phyloP scores from a whole-genome alignment of 2,797 vertebrate genomes.

The Diceros bicornis region DNA sequence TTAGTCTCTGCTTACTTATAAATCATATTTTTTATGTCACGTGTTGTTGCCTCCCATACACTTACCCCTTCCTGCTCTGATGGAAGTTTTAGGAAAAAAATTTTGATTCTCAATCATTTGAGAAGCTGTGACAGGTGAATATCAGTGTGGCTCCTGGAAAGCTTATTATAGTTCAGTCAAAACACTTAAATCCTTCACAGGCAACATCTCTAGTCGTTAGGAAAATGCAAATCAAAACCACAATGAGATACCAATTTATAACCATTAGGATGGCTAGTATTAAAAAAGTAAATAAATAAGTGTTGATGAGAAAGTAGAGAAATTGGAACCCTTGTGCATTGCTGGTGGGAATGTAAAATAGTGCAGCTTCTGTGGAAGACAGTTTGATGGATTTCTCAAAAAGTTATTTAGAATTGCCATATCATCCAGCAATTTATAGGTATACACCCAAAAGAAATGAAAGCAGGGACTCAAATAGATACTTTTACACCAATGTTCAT shows the following conservation, averaged over 20 bases:
- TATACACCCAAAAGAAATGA: neutral
- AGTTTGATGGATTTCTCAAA: neutral
- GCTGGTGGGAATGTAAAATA: neutral
- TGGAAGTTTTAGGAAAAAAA: neutral
- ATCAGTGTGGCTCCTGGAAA: neutral
- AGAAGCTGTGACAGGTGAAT: neutral
- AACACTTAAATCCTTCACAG: neutral
- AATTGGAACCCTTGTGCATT: neutral
- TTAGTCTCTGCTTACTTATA: neutral
- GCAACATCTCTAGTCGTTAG: neutral
- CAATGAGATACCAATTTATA: neutral
- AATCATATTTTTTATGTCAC: neutral
- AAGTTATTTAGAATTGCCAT: neutral
- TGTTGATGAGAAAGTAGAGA: neutral
- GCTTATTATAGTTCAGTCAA: neutral
- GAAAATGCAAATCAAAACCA: neutral
- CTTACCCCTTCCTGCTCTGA: neutral
- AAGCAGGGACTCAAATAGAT: neutral
- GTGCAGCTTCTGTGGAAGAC: neutral
- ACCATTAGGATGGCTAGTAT: neutral
- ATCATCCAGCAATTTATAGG: neutral
- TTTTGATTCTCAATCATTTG: slow-evolving; percentile 13
- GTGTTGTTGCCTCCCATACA: neutral
- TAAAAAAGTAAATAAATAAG: neutral
- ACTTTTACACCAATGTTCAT: neutral